Base-by-base conservation (phyloP, 92 coral and sea anemone genomes). In the Actinostola sp. region DNA sequence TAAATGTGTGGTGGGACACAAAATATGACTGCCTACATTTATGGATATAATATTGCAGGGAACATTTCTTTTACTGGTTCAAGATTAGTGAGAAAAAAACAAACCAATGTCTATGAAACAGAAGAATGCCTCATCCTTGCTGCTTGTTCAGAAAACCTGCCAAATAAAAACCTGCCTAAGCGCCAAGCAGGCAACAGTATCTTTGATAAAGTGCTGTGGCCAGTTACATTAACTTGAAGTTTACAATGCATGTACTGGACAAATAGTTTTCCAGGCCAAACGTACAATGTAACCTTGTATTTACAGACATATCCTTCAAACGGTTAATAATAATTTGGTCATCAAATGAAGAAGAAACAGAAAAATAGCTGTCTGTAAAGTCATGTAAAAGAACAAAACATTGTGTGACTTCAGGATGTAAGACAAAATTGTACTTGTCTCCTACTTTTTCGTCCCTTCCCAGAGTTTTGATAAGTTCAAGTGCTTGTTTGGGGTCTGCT, bases 1-100 rank as follows among this genome's bases (percentile, higher is more conserved):
- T 86, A 80, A 66, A 86, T 80, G 90, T 70, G 86, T 74, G 90
- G 86, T 3, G 86, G 86, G 2, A 73, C 90, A 8, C 67, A 70
- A 42, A 80, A 75, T 58, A 80, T 85, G 90, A 79, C 90, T 27
- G 86, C 75, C 9, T 85, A 32, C 70, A 70, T 67, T 2, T 77
- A 77, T 52, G 78, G 82, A 12, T 79, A 85, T 52, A 79, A 78
- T 30, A 67, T 85, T 0, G 72, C 72, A 73, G 84, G 90, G 8
- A 68, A 56, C 32, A 73, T 65, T 34, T 49, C 85, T 15, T 63
- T 65, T 64, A 67, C 70, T 42, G 45, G 53, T 2, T 63, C 84
- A 28, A 75, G 76, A 52, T 46, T 63, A 41, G 24, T 86, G 13
- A 54, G 57, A 64, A 81, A 67, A 56, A 81, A 81, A 50, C 87